Conservation (phyloP, 92 coral and sea anemone species). For the Umimayanthus chanpuru region DNA sequence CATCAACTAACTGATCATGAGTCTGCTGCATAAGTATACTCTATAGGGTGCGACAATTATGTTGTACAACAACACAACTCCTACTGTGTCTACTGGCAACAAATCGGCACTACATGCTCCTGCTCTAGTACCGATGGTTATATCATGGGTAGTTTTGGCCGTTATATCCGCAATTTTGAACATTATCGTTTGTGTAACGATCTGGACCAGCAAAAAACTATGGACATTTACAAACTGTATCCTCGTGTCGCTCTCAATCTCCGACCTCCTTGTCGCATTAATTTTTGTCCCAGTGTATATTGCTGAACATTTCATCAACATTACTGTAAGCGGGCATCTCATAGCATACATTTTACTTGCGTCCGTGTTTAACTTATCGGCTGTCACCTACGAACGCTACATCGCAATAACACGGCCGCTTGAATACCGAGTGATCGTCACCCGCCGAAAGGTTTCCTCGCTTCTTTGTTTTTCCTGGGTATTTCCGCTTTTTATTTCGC, state of each 20-base stretch:
- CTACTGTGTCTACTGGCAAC: not conserved
- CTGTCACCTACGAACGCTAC: slow-evolving; percentile 80
- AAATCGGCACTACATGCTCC: slow-evolving; percentile 21
- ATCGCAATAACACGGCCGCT: slow-evolving; percentile 79
- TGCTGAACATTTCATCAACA: slow-evolving; percentile 63
- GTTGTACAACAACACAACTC: slow-evolving; percentile 34
- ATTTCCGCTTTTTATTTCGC: slow-evolving; percentile 58
- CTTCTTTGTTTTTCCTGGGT: slow-evolving; percentile 65
- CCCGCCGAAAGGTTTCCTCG: slow-evolving; percentile 47
- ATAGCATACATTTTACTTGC: slow-evolving; percentile 76
- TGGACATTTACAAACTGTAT: slow-evolving; percentile 73
- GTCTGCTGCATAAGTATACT: not conserved
- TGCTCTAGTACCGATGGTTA: slow-evolving; percentile 47
- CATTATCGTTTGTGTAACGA: slow-evolving; percentile 68
- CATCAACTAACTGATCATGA: not conserved
- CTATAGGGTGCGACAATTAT: not conserved
- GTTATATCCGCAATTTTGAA: slow-evolving; percentile 67
- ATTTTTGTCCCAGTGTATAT: slow-evolving; percentile 74
- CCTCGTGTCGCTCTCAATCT: slow-evolving; percentile 67
- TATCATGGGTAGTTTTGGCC: slow-evolving; percentile 71
- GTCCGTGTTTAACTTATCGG: slow-evolving; percentile 74
- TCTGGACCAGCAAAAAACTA: slow-evolving; percentile 65
- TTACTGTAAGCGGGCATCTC: slow-evolving; percentile 65
- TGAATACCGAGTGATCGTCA: slow-evolving; percentile 65
- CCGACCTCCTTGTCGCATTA: slow-evolving; percentile 66